These are phyloP conservation scores for Caenorhabditis zanzibari DNA, from an alignment of 2,888 invertebrate genomes.

Conservation along the genomic window DNA sequence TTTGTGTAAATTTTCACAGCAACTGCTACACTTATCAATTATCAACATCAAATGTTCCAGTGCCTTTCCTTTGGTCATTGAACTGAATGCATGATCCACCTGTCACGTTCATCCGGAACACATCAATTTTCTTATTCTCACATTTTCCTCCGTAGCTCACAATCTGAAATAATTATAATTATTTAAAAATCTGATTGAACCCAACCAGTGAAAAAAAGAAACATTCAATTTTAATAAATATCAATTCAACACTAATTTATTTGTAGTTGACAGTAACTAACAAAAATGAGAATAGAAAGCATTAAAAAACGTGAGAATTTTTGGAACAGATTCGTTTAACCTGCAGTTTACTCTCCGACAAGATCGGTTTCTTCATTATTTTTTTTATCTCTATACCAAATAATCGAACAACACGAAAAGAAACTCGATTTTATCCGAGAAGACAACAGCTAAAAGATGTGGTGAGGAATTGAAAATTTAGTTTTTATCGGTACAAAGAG, in stretches of 20 bases:
- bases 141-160: no score
- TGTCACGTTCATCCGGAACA: no score
- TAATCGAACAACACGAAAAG: slow-evolving; percentile 54
- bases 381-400: slow-evolving; percentile 56
- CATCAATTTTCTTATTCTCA: no score
- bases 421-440: slow-evolving; percentile 62
- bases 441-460: slow-evolving; percentile 60
- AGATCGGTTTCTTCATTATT: slow-evolving; percentile 58
- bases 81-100: no score
- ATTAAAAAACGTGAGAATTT: background rate
- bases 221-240: background rate
- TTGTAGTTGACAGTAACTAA: slow-evolving; percentile 44
- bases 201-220: background rate
- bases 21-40: no score
- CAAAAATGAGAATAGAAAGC: slow-evolving; percentile 2
- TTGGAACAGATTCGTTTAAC: slow-evolving; percentile 26
- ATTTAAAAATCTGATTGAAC: background rate
- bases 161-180: background rate
- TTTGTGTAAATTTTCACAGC: no score
- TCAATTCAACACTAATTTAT: slow-evolving; percentile 62
- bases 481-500: slow-evolving; percentile 56
- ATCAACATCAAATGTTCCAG: no score
- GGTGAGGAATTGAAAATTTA: slow-evolving; percentile 57
- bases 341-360: slow-evolving; percentile 42
- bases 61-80: no score